Evolutionary conservation across 2,113 vertebrate species (phyloP), one percentile per base, ranked within the genome.

Genomic region (Globicephala melas): DNA sequence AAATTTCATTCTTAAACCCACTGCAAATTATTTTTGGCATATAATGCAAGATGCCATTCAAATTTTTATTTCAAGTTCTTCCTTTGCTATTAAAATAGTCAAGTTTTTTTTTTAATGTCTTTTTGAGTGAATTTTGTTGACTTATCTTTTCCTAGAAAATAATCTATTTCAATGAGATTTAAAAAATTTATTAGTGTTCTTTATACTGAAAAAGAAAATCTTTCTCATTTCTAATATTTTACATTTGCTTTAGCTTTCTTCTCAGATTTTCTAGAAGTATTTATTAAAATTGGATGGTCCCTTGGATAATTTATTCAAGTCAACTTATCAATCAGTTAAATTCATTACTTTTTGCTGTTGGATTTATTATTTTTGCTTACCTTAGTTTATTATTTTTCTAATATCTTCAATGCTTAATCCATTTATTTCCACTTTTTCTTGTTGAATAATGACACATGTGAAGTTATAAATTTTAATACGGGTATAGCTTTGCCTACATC

Each of bases 141-240:
- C 87, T 83, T 91, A 44, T 93, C 58, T 73, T 77, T 96, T 91
- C 58, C 20, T 91, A 87, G 33, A 93, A 86, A 93, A 73, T 18
- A 31, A n/a, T 62, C 20, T 33, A 53, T 90, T 94, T 95, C 65
- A 62, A 38, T 93, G 68, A 92, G 53, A 77, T 82, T 81, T 83
- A 2, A 62, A 25, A 96, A 94, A 86, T 38, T 31, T 90, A 65
- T 76, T 73, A 73, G 31, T 95, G 47, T 95, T 87, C 85, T 91
- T 95, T 25, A 14, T 65, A 67, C 33, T 79, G 50, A 79, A 91
- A 65, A 90, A 62, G 41, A 68, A 82, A 36, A 53, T 36, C 50
- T 50, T 50, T 23, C 10, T 93, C 55, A 92, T 80, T 89, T 94
- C 38, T 58, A 94, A n/a, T 62, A 62, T 71, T 90, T 95, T 94